Percentiles rank a stretch among this genome's conserved stretches.
phyloP scores from a whole-genome alignment of 1,140 invertebrate genomes.

The Marisa cornuarietis region DNA sequence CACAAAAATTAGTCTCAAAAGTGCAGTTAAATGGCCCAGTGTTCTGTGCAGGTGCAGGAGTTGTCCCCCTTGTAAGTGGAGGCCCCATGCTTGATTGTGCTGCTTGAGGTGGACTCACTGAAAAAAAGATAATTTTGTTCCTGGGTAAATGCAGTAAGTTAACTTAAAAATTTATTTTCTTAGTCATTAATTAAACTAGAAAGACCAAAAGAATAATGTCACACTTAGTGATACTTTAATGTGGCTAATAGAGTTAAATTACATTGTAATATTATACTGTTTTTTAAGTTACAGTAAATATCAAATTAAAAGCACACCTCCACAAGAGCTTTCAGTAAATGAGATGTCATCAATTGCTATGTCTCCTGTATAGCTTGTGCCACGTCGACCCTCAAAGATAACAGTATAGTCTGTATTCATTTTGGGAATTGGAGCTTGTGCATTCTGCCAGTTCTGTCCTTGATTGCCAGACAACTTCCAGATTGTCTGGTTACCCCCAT shows the following conservation, averaged over 20 bases:
- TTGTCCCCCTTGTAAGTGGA: slow-evolving; percentile 20
- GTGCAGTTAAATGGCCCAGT: slow-evolving; percentile 49
- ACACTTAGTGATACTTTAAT: not conserved
- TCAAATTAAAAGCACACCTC: slow-evolving; percentile 4
- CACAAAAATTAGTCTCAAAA: slow-evolving; percentile 55
- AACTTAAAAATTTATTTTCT: too few species aligned
- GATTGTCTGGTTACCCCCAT: not conserved
- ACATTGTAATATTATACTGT: too few species aligned
- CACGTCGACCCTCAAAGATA: slow-evolving; percentile 38
- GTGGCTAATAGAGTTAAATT: too few species aligned
- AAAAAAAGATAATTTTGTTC: not conserved
- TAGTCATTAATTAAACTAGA: too few species aligned
- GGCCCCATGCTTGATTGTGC: slow-evolving; percentile 18
- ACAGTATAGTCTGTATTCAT: slow-evolving; percentile 34
- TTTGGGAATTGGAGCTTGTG: slow-evolving; percentile 40
- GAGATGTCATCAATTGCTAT: slow-evolving; percentile 54
- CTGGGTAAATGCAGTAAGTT: too few species aligned
- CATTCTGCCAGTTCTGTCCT: slow-evolving; percentile 45
- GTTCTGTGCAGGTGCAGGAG: slow-evolving; percentile 12
- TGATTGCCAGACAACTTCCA: slow-evolving; percentile 39
- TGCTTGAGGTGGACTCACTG: slow-evolving; percentile 6
- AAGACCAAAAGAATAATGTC: not conserved
- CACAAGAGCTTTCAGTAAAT: slow-evolving; percentile 27
- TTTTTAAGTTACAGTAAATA: not conserved
- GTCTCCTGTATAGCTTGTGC: slow-evolving; percentile 36